These are phyloP conservation scores for Nomada lathburiana DNA, from an alignment of 2,888 invertebrate species.

Conservation along the genomic window DNA sequence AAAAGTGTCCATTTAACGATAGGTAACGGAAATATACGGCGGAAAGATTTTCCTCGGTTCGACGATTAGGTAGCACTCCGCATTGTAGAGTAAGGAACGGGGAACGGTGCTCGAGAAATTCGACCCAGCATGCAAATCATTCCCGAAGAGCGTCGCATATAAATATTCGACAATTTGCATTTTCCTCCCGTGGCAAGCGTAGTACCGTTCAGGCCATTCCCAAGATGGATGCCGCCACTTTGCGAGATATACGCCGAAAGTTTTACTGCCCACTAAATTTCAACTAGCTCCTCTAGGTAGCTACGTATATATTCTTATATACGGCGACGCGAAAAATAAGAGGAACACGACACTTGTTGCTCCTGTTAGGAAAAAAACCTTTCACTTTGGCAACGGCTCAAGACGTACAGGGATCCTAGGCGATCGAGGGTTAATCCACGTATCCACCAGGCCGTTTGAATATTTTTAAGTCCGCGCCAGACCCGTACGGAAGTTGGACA, in stretches of 20 bases:
- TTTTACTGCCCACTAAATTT: conserved; percentile 82
- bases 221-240: conserved; percentile 82
- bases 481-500: background rate
- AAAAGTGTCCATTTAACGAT: conserved; percentile 2
- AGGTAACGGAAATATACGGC: conserved; percentile 7
- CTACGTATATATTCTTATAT: conserved; percentile 61
- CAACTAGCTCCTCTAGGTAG: conserved; percentile 72
- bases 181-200: conserved; percentile 68
- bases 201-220: conserved; percentile 75
- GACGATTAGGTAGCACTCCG: conserved; percentile 56
- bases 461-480: background rate
- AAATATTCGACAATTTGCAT: conserved; percentile 82
- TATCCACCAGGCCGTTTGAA: conserved; percentile 9
- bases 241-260: conserved; percentile 80
- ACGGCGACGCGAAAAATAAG: conserved; percentile 67
- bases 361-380: conserved; percentile 61
- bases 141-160: conserved; percentile 70
- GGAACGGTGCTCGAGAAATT: conserved; percentile 44
- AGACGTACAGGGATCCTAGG: conserved; percentile 31
- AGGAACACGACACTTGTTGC: conserved; percentile 80
- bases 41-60: conserved; percentile 47
- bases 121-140: conserved; percentile 69
- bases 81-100: conserved; percentile 50
- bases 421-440: conserved; percentile 38
- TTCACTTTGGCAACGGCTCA: conserved; percentile 41